phyloP scores from a whole-genome alignment of 2,888 invertebrate genomes.

The Danaus chrysippus region DNA sequence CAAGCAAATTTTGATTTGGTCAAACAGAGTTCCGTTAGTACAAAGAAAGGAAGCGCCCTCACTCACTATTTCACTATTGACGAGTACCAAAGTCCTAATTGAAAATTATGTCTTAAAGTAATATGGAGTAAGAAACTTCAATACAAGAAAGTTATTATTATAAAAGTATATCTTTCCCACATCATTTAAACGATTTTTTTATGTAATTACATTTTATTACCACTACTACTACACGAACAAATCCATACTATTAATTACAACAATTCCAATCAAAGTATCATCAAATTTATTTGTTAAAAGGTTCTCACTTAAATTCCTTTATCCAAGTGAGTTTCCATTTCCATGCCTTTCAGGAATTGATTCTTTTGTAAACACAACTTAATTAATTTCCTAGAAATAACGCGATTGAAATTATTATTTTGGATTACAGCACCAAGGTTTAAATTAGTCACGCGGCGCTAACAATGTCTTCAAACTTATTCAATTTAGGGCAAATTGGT shows the following conservation, averaged over 20 bases:
- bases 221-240: neutral
- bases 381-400: constrained; percentile 34
- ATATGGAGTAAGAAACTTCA: no score
- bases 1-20: constrained; percentile 91
- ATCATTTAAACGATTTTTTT: no score
- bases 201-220: no score
- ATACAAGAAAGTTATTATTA: no score
- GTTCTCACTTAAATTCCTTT: constrained; percentile 18
- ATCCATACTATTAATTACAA: neutral
- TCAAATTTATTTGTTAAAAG: constrained; percentile 14
- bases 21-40: constrained; percentile 92
- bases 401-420: constrained; percentile 54
- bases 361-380: constrained; percentile 32
- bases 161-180: no score
- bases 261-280: constrained; percentile 3
- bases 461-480: constrained; percentile 55
- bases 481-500: constrained; percentile 50
- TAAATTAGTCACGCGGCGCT: constrained; percentile 40
- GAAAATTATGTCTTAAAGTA: no score
- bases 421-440: constrained; percentile 40
- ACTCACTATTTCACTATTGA: no score
- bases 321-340: constrained; percentile 20
- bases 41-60: constrained; percentile 89
- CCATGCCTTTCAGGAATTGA: constrained; percentile 25
- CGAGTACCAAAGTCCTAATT: no score